A percentile compares a stretch with the other conserved stretches of the same genome.
Evolutionary conservation across 1,140 invertebrate genomes (phyloP).

Genomic region (Pseudobourletiella spinata): DNA sequence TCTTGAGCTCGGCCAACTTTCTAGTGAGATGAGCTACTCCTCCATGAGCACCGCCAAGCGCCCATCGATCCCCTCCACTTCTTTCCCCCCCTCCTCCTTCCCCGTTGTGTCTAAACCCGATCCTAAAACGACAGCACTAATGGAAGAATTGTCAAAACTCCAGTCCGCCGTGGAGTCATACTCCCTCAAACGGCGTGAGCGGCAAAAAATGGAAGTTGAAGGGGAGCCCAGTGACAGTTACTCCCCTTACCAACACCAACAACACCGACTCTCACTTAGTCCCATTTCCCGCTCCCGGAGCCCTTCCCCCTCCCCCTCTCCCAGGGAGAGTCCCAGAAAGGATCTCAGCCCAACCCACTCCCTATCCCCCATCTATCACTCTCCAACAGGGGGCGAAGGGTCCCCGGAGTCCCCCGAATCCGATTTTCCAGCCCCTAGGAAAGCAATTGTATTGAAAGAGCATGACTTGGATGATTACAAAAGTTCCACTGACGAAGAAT

Average conservation of each 20-base stretch:
- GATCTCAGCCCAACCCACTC: constrained; percentile 13
- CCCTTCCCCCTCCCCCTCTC: constrained; percentile 23
- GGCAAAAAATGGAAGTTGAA: constrained; percentile 17
- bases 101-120: background rate
- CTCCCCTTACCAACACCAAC: no score
- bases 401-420: constrained; percentile 29
- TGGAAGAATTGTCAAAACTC: constrained; percentile 33
- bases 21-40: background rate
- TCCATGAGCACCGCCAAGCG: background rate
- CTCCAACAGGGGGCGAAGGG: background rate
- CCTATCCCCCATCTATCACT: constrained; percentile 1
- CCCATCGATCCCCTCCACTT: background rate
- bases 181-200: constrained; percentile 19
- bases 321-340: constrained; percentile 13
- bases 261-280: background rate
- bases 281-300: background rate
- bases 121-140: constrained; percentile 27
- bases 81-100: background rate
- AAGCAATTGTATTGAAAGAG: constrained; percentile 31
- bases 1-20: background rate
- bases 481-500: constrained; percentile 31
- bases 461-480: constrained; percentile 33
- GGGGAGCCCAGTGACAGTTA: background rate
- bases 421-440: constrained; percentile 25
- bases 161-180: constrained; percentile 28